Conservation (phyloP, 35 echinoderm and acorn worm genomes). For the Heliocidaris tuberculata region DNA sequence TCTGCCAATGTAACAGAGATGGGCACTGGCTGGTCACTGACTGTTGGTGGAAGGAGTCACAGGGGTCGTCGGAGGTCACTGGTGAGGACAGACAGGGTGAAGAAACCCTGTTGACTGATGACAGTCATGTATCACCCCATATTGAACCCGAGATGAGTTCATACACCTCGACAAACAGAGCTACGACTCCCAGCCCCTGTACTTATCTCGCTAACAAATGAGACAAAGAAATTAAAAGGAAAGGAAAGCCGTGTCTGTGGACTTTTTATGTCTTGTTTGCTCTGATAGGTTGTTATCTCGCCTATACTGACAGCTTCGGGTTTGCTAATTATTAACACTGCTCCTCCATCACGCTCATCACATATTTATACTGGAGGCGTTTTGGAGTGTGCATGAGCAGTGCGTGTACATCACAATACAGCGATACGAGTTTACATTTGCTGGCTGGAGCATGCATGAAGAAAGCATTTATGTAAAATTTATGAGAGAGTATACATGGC, state of each 20-base stretch:
- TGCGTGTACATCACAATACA: background rate
- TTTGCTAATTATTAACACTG: background rate
- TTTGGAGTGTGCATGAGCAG: background rate
- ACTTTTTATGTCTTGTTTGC: background rate
- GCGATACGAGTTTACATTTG: background rate
- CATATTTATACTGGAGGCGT: background rate
- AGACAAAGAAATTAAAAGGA: background rate
- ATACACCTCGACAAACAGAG: background rate
- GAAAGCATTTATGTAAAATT: background rate
- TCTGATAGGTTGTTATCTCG: background rate
- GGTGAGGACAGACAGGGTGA: slow-evolving; percentile 34
- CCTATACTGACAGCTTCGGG: background rate
- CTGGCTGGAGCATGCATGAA: background rate
- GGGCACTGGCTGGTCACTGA: slow-evolving; percentile 24
- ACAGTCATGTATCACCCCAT: background rate
- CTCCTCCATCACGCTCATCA: background rate
- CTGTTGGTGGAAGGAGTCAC: background rate
- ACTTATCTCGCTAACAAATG: background rate
- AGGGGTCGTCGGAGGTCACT: slow-evolving; percentile 37
- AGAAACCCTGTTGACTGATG: slow-evolving; percentile 42
- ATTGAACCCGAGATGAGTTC: slow-evolving; percentile 6
- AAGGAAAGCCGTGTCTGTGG: background rate
- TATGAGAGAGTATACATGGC: background rate
- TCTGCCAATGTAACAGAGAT: background rate
- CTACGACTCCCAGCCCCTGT: background rate